Conservation (phyloP, 2,797 vertebrate species). For the Peromyscus melanophrys region DNA sequence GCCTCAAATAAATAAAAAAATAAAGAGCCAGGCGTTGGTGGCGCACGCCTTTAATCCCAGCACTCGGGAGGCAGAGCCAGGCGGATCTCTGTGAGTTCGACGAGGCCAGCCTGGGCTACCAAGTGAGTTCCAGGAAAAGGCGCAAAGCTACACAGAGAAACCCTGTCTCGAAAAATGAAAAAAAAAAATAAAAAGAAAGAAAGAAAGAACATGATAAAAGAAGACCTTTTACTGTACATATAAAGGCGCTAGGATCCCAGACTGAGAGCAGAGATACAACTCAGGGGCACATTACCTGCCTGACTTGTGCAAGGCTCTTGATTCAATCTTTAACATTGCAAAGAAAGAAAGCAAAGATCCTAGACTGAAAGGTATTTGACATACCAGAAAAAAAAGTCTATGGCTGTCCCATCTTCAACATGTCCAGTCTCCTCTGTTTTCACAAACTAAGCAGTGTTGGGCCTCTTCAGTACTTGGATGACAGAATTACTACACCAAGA, state of each 20-base stretch:
- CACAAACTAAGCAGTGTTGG: background rate
- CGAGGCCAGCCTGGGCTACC: too few relatives aligned
- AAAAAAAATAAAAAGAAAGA: background rate
- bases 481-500: background rate
- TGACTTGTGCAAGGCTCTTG: background rate
- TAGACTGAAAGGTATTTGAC: background rate
- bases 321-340: background rate
- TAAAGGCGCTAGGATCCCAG: background rate
- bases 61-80: too few relatives aligned
- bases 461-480: background rate
- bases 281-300: background rate
- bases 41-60: too few relatives aligned
- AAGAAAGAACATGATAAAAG: background rate
- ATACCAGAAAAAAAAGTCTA: background rate
- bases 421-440: background rate
- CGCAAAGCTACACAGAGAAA: too few relatives aligned
- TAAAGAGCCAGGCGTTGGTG: too few relatives aligned
- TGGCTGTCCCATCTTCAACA: background rate
- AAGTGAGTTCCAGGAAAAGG: too few relatives aligned
- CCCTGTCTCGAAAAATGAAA: too few relatives aligned
- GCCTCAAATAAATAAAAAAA: background rate
- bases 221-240: background rate
- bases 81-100: too few relatives aligned
- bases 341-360: background rate
- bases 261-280: background rate